These are phyloP conservation scores for Pseudorhiza aurosa DNA, from an alignment of 30 jellyfish, hydroid and myxozoan genomes.

Conservation along the genomic window DNA sequence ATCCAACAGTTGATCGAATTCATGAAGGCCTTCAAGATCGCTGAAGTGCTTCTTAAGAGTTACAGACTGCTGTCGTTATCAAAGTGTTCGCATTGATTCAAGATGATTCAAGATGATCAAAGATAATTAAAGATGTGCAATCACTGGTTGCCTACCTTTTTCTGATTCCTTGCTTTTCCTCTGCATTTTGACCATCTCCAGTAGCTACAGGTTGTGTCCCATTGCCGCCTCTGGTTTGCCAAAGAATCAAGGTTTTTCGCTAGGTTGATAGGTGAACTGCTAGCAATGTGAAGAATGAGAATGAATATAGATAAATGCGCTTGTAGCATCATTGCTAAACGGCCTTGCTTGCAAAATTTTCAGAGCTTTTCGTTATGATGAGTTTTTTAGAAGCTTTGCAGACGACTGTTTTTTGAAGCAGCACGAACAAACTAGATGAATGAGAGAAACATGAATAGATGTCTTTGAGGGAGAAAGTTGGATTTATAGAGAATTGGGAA, in stretches of 20 bases:
- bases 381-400: no score
- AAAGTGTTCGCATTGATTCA: no score
- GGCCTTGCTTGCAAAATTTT: no score
- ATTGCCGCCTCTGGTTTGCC: conserved; percentile 35
- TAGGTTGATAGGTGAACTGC: not conserved
- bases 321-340: not conserved
- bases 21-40: no score
- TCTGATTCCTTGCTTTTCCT: conserved; percentile 14
- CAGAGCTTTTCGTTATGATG: no score
- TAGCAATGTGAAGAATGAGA: not conserved
- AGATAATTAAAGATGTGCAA: no score
- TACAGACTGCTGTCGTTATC: no score
- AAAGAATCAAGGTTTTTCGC: not conserved
- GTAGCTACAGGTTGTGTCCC: conserved; percentile 76
- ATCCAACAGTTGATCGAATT: no score
- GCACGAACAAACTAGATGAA: not conserved
- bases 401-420: not conserved
- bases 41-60: no score
- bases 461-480: not conserved
- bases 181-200: conserved; percentile 85
- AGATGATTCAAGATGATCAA: no score
- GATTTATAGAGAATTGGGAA: not conserved
- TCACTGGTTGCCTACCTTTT: conserved; percentile 29
- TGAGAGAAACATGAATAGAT: not conserved
- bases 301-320: not conserved